A percentile compares a stretch with the other conserved stretches of the same genome.
Evolutionary conservation across 1,140 invertebrate genomes (phyloP).

Genomic region (Augochlora pura): DNA sequence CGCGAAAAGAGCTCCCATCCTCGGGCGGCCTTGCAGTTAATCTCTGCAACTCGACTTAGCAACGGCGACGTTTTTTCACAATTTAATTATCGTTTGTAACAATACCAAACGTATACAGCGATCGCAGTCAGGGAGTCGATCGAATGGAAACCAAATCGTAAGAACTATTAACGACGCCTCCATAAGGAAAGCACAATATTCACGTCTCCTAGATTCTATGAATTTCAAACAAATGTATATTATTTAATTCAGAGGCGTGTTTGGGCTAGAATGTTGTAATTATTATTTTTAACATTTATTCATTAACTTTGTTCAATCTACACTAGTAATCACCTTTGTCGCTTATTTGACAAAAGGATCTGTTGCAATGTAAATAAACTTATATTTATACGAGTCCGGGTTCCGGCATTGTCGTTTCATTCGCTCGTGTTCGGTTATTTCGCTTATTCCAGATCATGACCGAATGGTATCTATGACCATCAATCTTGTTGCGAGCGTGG

Average conservation of each 20-base stretch:
- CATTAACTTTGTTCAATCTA: conserved; percentile 72
- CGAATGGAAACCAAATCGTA: conserved; percentile 45
- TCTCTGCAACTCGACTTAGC: conserved; percentile 53
- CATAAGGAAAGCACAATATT: conserved; percentile 57
- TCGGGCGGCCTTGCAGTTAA: conserved; percentile 48
- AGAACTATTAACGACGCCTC: conserved; percentile 48
- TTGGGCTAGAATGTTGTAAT: conserved; percentile 73
- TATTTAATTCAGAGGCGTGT: conserved; percentile 63
- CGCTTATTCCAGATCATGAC: background rate
- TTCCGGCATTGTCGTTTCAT: background rate
- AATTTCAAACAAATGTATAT: conserved; percentile 56
- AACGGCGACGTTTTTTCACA: conserved; percentile 56
- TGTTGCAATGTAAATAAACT: conserved; percentile 81
- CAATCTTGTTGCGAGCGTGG: background rate
- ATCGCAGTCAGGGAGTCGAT: conserved; percentile 44
- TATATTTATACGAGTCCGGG: conserved; percentile 76
- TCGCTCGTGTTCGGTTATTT: background rate
- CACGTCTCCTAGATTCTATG: conserved; percentile 51
- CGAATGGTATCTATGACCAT: background rate
- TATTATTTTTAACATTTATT: conserved; percentile 75
- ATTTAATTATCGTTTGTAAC: conserved; percentile 57
- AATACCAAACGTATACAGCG: conserved; percentile 47
- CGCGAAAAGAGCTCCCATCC: conserved; percentile 32
- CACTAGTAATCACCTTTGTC: conserved; percentile 72
- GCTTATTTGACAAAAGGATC: conserved; percentile 71